A percentile compares a stretch with the other conserved stretches of the same genome.
phyloP scores from a whole-genome alignment of 2,113 vertebrate species.

The Amblyornis subalaris region DNA sequence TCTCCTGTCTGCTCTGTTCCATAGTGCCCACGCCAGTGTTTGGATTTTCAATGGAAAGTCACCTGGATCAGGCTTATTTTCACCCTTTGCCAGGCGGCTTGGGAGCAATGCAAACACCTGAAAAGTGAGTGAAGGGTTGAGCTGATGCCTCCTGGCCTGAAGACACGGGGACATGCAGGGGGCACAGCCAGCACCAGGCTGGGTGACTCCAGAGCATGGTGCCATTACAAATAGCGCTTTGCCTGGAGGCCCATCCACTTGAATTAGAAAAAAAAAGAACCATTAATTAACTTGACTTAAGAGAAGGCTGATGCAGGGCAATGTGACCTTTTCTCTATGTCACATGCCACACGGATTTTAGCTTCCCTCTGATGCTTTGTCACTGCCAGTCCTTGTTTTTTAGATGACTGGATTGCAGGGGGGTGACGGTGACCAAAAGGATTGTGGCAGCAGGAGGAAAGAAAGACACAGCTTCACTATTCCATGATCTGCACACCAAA shows the following conservation, averaged over 20 bases:
- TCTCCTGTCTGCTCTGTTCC: not conserved
- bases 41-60: not conserved
- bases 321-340: slow-evolving; percentile 73
- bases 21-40: fast-evolving
- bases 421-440: not conserved
- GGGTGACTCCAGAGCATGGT: not conserved
- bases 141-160: not conserved
- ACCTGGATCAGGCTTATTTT: not conserved
- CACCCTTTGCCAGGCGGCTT: not conserved
- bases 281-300: slow-evolving; percentile 73
- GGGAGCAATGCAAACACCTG: not conserved
- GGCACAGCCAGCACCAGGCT: not conserved
- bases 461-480: not conserved
- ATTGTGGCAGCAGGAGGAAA: not conserved
- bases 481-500: not conserved
- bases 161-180: not conserved
- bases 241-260: slow-evolving; percentile 69
- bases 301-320: slow-evolving; percentile 65
- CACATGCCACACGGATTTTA: slow-evolving; percentile 69
- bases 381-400: slow-evolving; percentile 29
- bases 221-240: slow-evolving; percentile 40
- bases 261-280: slow-evolving; percentile 60
- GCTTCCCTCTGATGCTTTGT: slow-evolving; percentile 49
- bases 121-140: not conserved
- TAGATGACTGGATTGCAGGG: not conserved